Conservation (phyloP, 2,888 invertebrate species). For the Callosobruchus maculatus region DNA sequence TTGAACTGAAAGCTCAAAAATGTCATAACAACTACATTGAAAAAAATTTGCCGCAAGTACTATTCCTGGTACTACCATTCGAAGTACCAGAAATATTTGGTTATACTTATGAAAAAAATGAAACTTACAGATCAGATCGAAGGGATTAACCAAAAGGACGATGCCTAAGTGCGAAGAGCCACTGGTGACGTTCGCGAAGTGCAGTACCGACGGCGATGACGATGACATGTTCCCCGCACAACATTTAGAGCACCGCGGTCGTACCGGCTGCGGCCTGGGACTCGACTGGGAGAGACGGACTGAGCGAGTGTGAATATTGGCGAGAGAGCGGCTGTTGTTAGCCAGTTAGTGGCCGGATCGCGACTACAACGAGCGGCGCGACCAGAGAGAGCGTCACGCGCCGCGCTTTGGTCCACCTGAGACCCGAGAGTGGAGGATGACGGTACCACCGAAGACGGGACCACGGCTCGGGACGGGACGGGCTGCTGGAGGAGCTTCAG, state of each 20-base stretch:
- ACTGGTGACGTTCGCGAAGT: not conserved
- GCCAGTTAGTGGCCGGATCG: slow-evolving; percentile 19
- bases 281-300: too few relatives aligned
- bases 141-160: not conserved
- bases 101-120: too few relatives aligned
- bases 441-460: too few relatives aligned
- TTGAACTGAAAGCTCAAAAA: too few relatives aligned
- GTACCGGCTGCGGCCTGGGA: not conserved
- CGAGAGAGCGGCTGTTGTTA: slow-evolving; percentile 15
- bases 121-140: not conserved
- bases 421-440: too few relatives aligned
- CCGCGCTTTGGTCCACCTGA: too few relatives aligned
- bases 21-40: too few relatives aligned
- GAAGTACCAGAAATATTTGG: too few relatives aligned
- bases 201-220: not conserved
- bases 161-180: not conserved
- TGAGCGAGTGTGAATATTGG: slow-evolving; percentile 21
- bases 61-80: too few relatives aligned
- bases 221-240: slow-evolving; percentile 2
- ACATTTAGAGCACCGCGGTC: slow-evolving; percentile 3
- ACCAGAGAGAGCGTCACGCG: not conserved
- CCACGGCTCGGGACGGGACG: not conserved
- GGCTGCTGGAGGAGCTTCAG: not conserved
- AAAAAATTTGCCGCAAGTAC: too few relatives aligned
- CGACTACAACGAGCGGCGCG: slow-evolving; percentile 16